These are phyloP conservation scores for Oedothorax gibbosus DNA, from an alignment of 1,140 invertebrate genomes.

Conservation along the genomic window DNA sequence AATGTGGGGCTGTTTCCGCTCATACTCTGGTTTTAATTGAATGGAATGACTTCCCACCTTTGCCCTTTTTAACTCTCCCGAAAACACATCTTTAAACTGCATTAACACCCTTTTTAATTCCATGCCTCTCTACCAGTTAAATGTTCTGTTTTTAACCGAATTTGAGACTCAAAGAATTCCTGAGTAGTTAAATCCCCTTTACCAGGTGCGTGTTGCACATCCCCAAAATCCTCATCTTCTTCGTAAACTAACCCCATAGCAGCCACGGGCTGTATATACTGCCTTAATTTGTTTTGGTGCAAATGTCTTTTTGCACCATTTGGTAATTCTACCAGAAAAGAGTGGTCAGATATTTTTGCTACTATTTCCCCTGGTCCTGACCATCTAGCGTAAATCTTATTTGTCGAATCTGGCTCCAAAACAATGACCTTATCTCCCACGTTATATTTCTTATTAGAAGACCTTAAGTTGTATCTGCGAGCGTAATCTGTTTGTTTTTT, in stretches of 20 bases:
- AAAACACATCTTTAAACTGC: not conserved
- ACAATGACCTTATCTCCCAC: not conserved
- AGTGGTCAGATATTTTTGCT: not conserved
- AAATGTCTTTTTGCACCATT: not conserved
- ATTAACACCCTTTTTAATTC: not conserved
- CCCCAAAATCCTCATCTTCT: constrained; percentile 7
- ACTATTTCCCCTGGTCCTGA: constrained; percentile 1
- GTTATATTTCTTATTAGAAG: not conserved
- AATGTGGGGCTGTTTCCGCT: constrained; percentile 9
- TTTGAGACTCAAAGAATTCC: no score
- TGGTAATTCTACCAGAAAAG: not conserved
- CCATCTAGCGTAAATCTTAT: not conserved
- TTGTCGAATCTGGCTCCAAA: not conserved
- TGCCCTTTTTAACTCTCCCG: not conserved
- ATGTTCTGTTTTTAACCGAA: not conserved
- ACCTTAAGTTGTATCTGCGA: not conserved
- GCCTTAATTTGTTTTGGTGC: constrained; percentile 18
- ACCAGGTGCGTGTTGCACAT: not conserved
- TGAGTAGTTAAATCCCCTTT: not conserved
- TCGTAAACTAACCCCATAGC: not conserved
- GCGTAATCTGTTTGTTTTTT: not conserved
- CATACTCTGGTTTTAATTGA: not conserved
- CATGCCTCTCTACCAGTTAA: not conserved
- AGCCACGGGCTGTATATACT: not conserved
- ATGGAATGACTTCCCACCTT: constrained; percentile 7